Evolutionary conservation across 1,140 invertebrate genomes (phyloP).

Genomic region (Pseudomyrmex cubaensis): DNA sequence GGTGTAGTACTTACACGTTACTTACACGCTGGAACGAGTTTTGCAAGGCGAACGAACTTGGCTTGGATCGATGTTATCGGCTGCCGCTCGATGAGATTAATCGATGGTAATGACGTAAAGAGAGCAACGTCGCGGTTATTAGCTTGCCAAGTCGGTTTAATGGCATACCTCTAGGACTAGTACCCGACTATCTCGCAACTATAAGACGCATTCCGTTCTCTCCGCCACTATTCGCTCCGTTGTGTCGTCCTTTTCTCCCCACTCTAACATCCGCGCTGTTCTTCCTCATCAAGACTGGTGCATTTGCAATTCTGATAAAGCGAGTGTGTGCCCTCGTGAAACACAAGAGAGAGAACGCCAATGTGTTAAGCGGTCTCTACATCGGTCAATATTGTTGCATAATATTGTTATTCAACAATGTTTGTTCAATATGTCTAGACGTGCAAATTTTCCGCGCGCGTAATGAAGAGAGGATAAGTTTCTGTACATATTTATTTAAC

Average conservation of each 20-base stretch:
- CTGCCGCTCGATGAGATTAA: conserved; percentile 68
- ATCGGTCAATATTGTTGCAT: conserved; percentile 43
- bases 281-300: neutral
- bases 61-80: conserved; percentile 38
- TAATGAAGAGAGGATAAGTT: neutral
- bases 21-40: conserved; percentile 5
- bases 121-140: conserved; percentile 68
- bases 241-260: neutral
- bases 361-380: conserved; percentile 38
- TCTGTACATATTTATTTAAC: neutral
- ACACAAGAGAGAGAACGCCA: conserved; percentile 23
- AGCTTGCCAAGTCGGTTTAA: conserved; percentile 65
- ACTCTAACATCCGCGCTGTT: neutral
- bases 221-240: conserved; percentile 4
- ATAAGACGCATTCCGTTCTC: conserved; percentile 41
- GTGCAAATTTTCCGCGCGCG: neutral
- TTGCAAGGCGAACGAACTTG: conserved; percentile 32
- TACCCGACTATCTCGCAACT: conserved; percentile 27
- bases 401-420: conserved; percentile 25
- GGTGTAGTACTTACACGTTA: neutral
- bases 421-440: neutral
- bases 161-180: conserved; percentile 60
- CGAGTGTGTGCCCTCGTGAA: conserved; percentile 25
- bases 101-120: conserved; percentile 66
- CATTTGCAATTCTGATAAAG: conserved; percentile 55